Base-by-base conservation (phyloP, 1,140 invertebrate genomes). In the Dolichoris vasculosae region DNA sequence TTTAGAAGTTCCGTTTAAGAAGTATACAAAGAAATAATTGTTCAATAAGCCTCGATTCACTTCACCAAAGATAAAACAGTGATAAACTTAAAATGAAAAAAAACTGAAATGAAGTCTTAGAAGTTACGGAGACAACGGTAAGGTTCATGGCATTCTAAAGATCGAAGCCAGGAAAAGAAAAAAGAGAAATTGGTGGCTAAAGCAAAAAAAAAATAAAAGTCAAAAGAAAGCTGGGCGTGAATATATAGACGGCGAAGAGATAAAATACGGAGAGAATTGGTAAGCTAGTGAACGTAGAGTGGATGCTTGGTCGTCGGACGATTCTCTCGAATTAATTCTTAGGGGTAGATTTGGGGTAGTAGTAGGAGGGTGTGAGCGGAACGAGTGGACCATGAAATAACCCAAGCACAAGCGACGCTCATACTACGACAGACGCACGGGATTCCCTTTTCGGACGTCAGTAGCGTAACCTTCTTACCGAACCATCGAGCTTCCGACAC, bases 261-360 rank as follows among this genome's bases (percentile, higher is more conserved):
- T 64, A 32, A 69, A 69, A 69, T 35, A 69, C 64, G 38, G 17
- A 17, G 17, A n/a, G 11, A 0, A 38, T 69, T 8, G 9, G 6
- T 32, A 15, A 6, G 2, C 32, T 0, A 11, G 30, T 13, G 30
- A 69, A 32, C 32, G 32, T 63, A 32, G 30, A 38, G 32, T 32
- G 17, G 8, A 8, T 15, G 64, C 32, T 69, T 38, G 64, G 64
- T 89, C 89, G 89, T 89, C 88, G 91, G 89, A 92, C 91, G 91
- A 92, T 93, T 93, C 92, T 92, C 91, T 92, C 91, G 92, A 93
- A 93, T 93, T 93, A 93, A 93, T 93, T 93, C 92, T 93, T 93
- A 92, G 90, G 91, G 92, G 91, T 89, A 88, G 89, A 91, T 92
- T 92, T 90, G 86, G 90, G 67, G 90, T 89, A 87, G 87, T 87